Base-by-base conservation (phyloP, 2,888 invertebrate genomes). In the Diaperis boleti region DNA sequence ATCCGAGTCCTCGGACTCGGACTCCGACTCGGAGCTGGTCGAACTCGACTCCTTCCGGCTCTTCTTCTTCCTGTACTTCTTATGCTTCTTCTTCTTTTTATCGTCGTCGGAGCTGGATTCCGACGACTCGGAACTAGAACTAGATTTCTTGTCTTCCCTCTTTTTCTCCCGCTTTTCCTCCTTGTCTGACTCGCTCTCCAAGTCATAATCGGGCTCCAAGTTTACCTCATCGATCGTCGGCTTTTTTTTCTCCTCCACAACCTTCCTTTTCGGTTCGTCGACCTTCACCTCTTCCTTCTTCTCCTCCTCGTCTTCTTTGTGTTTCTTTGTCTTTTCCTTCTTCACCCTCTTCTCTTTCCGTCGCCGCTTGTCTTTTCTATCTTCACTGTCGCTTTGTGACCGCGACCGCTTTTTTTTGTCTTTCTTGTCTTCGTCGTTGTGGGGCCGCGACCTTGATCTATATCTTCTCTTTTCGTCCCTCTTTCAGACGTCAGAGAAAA, bases 201-300 rank as follows among this genome's bases (percentile, higher is more conserved):
- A 84, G 68, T 91, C 91, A 77, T 91, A 91, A 76, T 91, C 91
- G 0, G 90, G 91, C 73, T 89, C 91, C 74, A 91, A 91, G 74
- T 85, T 88, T 0, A 90, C 86, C 79, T 92, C 92, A 71, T 91
- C 90, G 35, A 91, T 79, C 3, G 87, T 86, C 5, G 89, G 86
- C 72, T 90, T 89, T 70, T 90, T 88, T 66, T 88, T 72, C 64
- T 76, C 76, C 14, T 77, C 75, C 0, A 73, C 64, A 6, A 72
- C 61, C 68, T 82, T 82, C 37, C 7, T 11, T 64, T 80, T 81
- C 66, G 79, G 80, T 20, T 76, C 41, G 22, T 59, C 52, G 20
- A 2, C 18, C 70, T 8, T 69, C 69, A 50, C 76, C 77, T 62
- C 62, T 22, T 42, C 45, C 26, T 54, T 45, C 49, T 45, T 45